Evolutionary conservation across 2,888 invertebrate genomes (phyloP).

Genomic region (Neocrepidodera transversa): DNA sequence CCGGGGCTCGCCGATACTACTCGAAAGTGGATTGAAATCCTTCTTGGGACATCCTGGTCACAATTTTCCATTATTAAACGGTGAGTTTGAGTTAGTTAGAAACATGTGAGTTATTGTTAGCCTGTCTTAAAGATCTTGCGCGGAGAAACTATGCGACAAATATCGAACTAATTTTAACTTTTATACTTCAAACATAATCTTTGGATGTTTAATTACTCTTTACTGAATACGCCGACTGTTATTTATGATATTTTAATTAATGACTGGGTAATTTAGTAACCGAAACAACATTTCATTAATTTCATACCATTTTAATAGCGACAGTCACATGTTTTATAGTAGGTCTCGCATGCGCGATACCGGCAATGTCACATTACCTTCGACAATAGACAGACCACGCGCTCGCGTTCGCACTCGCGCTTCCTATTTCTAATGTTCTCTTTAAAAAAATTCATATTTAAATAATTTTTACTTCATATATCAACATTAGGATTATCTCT

Average conservation of each 20-base stretch:
- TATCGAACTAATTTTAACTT: slow-evolving; percentile 28
- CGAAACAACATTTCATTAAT: slow-evolving; percentile 31
- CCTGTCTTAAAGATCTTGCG: slow-evolving; percentile 35
- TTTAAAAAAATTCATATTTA: too few relatives aligned
- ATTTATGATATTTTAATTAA: slow-evolving; percentile 34
- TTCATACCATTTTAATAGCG: slow-evolving; percentile 33
- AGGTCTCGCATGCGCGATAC: slow-evolving; percentile 42
- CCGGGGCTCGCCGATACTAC: slow-evolving; percentile 83
- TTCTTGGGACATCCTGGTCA: slow-evolving; percentile 84
- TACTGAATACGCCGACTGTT: not conserved
- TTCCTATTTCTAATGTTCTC: not conserved
- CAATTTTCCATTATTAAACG: slow-evolving; percentile 80
- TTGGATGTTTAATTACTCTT: not conserved
- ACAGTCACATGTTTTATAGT: slow-evolving; percentile 50
- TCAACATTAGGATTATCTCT: too few relatives aligned
- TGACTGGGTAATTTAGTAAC: slow-evolving; percentile 30
- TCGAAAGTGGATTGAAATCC: slow-evolving; percentile 87
- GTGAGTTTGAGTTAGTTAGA: slow-evolving; percentile 60
- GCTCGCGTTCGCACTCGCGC: slow-evolving; percentile 1
- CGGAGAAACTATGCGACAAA: slow-evolving; percentile 31
- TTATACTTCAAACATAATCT: slow-evolving; percentile 19
- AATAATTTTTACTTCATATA: too few relatives aligned
- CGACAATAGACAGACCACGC: slow-evolving; percentile 28
- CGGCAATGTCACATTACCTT: slow-evolving; percentile 35
- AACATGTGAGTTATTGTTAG: slow-evolving; percentile 35